Evolutionary conservation across 2,113 vertebrate species (phyloP).

Genomic region (Rhinoderma darwinii): DNA sequence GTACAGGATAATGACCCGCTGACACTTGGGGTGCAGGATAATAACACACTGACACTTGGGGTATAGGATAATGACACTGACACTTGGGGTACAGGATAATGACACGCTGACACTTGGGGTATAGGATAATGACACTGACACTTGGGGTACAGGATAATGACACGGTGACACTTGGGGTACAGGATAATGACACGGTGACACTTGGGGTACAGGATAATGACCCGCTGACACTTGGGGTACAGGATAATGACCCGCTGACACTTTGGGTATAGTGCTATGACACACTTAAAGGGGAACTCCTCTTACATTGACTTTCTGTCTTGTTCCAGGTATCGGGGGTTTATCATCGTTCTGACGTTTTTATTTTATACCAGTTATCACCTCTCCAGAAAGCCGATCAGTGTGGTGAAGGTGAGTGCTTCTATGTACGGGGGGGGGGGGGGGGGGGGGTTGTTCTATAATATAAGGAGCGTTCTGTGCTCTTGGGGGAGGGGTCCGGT

Average conservation of each 20-base stretch:
- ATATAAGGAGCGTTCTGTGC: neutral
- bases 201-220: neutral
- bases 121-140: neutral
- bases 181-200: neutral
- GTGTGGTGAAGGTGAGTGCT: slow-evolving; percentile 89
- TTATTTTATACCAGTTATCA: slow-evolving; percentile 92
- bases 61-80: too few relatives aligned
- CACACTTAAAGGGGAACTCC: neutral
- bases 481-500: neutral
- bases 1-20: too few relatives aligned
- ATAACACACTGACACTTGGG: too few relatives aligned
- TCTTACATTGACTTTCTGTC: neutral
- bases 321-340: slow-evolving; percentile 83
- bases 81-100: too few relatives aligned
- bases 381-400: slow-evolving; percentile 95
- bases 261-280: neutral
- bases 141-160: neutral
- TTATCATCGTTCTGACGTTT: slow-evolving; percentile 89
- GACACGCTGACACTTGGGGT: too few relatives aligned
- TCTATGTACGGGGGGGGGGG: neutral
- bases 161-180: neutral
- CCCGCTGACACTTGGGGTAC: neutral
- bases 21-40: too few relatives aligned
- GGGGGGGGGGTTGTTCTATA: too few relatives aligned
- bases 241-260: neutral